Evolutionary conservation across 2,113 vertebrate genomes (phyloP).

Genomic region (Spermophilus dauricus): DNA sequence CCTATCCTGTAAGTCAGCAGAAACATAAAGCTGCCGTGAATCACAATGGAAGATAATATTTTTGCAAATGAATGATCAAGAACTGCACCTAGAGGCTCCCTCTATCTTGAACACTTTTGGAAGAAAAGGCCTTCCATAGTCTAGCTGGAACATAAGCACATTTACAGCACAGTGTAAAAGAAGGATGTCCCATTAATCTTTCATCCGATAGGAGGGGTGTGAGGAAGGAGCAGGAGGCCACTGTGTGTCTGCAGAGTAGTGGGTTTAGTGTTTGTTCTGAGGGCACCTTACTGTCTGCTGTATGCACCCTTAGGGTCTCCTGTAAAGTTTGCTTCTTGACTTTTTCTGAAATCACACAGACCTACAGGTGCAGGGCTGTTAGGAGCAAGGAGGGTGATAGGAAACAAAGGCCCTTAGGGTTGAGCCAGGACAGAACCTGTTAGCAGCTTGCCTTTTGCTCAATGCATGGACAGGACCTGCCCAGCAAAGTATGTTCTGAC

Average conservation of each 20-base stretch:
- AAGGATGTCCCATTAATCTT: neutral
- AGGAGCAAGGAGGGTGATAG: neutral
- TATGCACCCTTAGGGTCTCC: neutral
- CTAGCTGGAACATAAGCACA: neutral
- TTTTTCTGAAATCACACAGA: neutral
- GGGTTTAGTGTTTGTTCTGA: neutral
- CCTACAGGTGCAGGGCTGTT: neutral
- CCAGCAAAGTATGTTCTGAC: neutral
- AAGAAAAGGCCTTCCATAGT: neutral
- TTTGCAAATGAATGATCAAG: neutral
- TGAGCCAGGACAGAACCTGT: neutral
- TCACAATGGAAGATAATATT: slow-evolving; percentile 11
- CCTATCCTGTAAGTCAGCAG: neutral
- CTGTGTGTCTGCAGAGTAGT: neutral
- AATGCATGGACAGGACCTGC: neutral
- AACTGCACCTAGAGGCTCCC: neutral
- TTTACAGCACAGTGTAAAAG: neutral
- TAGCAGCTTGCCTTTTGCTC: neutral
- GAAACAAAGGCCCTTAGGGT: neutral
- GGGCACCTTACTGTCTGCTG: neutral
- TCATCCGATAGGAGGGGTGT: neutral
- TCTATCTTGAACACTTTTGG: neutral
- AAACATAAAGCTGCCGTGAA: slow-evolving; percentile 16
- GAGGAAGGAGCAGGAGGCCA: neutral
- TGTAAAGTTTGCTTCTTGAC: neutral